A percentile compares a stretch with the other conserved stretches of the same genome.
Evolutionary conservation across 2,113 vertebrate genomes (phyloP).

Genomic region (Eulemur rufifrons): DNA sequence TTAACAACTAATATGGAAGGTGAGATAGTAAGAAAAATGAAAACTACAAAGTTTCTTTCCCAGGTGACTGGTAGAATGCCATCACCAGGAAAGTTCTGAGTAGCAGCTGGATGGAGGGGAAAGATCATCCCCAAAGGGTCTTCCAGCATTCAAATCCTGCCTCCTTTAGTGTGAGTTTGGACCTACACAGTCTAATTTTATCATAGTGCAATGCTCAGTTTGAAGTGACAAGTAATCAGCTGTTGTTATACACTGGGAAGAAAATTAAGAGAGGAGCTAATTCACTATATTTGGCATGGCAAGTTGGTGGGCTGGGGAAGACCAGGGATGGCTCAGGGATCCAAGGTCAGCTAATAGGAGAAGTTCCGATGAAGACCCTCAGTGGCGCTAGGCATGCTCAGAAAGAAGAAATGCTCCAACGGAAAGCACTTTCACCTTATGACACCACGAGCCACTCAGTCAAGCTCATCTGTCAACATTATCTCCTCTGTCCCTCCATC

Average conservation of each 20-base stretch:
- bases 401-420: background rate
- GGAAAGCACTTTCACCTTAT: background rate
- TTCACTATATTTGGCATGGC: background rate
- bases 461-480: background rate
- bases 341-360: background rate
- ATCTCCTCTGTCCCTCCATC: background rate
- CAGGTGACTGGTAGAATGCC: background rate
- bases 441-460: background rate
- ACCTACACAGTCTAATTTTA: background rate
- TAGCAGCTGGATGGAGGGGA: background rate
- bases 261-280: background rate
- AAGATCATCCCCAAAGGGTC: background rate
- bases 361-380: background rate
- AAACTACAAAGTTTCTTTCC: background rate
- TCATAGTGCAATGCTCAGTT: background rate
- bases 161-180: background rate
- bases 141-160: background rate
- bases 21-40: background rate
- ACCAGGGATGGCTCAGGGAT: background rate
- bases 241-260: background rate
- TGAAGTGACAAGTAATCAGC: background rate
- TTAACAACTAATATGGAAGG: background rate
- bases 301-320: background rate
- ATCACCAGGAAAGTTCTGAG: background rate
- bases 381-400: background rate